A percentile compares a stretch with the other conserved stretches of the same genome.
These are phyloP conservation scores for Misgurnus anguillicaudatus DNA, from an alignment of 2,113 vertebrate genomes.

Conservation along the genomic window DNA sequence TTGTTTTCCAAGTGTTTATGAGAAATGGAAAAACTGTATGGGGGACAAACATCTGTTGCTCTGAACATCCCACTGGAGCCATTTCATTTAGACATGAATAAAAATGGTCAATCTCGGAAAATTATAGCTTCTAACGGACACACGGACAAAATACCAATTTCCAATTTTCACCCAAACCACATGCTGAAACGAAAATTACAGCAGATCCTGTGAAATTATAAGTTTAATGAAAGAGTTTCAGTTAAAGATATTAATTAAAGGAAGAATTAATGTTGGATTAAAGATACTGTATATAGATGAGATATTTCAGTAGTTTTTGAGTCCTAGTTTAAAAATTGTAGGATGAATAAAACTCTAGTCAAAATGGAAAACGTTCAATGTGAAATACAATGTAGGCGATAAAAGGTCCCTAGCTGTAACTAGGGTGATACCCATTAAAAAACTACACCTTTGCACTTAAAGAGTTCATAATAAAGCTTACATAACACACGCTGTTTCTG, in stretches of 20 bases:
- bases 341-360: too few relatives aligned
- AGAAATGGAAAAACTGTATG: conserved; percentile 56
- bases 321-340: too few relatives aligned
- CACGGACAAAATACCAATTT: conserved; percentile 44
- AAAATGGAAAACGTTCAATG: too few relatives aligned
- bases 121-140: conserved; percentile 61
- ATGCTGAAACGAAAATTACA: conserved; percentile 50
- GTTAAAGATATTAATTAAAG: background rate
- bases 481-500: too few relatives aligned
- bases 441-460: too few relatives aligned
- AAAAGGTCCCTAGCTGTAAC: too few relatives aligned
- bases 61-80: conserved; percentile 29
- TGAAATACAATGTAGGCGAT: too few relatives aligned
- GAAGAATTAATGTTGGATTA: background rate
- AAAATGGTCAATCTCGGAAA: conserved; percentile 59
- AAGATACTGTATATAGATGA: background rate
- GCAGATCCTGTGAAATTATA: conserved; percentile 64
- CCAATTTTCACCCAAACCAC: conserved; percentile 46
- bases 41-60: conserved; percentile 59
- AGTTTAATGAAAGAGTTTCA: conserved; percentile 58
- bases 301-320: too few relatives aligned
- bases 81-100: conserved; percentile 59
- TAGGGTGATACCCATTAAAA: too few relatives aligned
- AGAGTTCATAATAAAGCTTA: too few relatives aligned
- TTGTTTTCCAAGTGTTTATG: conserved; percentile 41